Evolutionary conservation across 2,797 vertebrate species (phyloP), one percentile per base, ranked within the genome.

Genomic region (Peromyscus nudipes): DNA sequence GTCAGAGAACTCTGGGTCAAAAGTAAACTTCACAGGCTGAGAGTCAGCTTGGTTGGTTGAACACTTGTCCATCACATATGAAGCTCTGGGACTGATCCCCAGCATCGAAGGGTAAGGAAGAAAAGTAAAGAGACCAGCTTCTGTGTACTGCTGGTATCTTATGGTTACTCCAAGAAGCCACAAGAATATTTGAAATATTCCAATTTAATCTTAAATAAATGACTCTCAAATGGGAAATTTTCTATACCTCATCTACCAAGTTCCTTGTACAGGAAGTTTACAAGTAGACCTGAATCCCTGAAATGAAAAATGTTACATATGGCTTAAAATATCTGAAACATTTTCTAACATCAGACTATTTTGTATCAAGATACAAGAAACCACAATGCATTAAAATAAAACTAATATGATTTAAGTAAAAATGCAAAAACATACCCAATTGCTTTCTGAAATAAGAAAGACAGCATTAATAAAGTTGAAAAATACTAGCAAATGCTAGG

Each of bases 371-470:
- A 92, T 27, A 91, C 1, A 84, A 81, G 79, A 87, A 31, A 85
- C 9, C 27, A 84, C 6, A 92, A 87, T 92, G 4, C 89, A 77
- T 87, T 98, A 84, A 96, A 95, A 90, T 87, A 87, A 65, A 89
- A 65, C 85, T 92, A 65, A 34, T 25, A 85, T 67, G n/a, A 93
- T 73, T 92, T 84, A 93, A 96, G 81, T 77, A 87, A 82, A 97
- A 96, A 94, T 31, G 17, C 62, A 43, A 94, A 96, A 75, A 62
- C 21, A 27, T n/a, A 91, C 12, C 64, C 71, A 67, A 34, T 1
- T 83, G 27, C 29, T 95, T 97, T 94, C 67, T 89, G 60, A 95
- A 80, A 93, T 92, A 94, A 96, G 52, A 88, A 96, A 95, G 92
- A 94, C 34, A 83, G 62, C 62, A 71, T 82, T 96, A 91, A 25